Evolutionary conservation across 2,113 vertebrate genomes (phyloP), one percentile per base, ranked within the genome.

Genomic region (Noturus placidus): DNA sequence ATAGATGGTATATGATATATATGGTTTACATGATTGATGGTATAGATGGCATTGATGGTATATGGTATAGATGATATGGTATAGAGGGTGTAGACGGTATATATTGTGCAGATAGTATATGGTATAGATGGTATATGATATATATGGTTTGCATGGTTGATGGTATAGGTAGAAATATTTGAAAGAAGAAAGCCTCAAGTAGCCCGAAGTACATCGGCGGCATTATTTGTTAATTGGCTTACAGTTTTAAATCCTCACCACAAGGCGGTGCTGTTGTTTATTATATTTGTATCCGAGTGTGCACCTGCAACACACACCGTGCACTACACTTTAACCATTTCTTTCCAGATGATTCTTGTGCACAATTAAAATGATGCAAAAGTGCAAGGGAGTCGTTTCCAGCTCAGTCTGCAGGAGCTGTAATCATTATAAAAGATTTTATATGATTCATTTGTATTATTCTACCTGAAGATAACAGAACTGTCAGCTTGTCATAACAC

Each of bases 141-240:
- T 65, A 46, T 5, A 46, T 0, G 42, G 42, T 46, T 0, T 46
- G 7, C 38, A 38, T 38, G 38, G 4, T 38, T 38, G 42, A 46
- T 46, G 42, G 42, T 50, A 50, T 50, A 50, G 46, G 42, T 46
- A 46, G 7, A 42, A 42, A 74, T 22, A 74, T 46, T 25, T 42
- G 3, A 9, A 22, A 42, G 3, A 38, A 74, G 70, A 74, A 20
- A 20, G 33, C 69, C 17, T 72, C 6, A 38, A 8, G 30, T 35
- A 70, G 2, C 9, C 8, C 27, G 9, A 65, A 30, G 27, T 15
- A 35, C 15, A 19, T 38, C 2, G 14, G 1, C 30, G 35, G 33
- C 69, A 9, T 42, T 42, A 93, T 93, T 94, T 91, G 27, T 72
- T 52, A 27, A 25, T 52, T 2, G 4, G 10, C 13, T 27, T 86